A percentile compares a stretch with the other conserved stretches of the same genome.
These are phyloP conservation scores for Potorous gilbertii DNA, from an alignment of 2,797 vertebrate species.

Conservation along the genomic window DNA sequence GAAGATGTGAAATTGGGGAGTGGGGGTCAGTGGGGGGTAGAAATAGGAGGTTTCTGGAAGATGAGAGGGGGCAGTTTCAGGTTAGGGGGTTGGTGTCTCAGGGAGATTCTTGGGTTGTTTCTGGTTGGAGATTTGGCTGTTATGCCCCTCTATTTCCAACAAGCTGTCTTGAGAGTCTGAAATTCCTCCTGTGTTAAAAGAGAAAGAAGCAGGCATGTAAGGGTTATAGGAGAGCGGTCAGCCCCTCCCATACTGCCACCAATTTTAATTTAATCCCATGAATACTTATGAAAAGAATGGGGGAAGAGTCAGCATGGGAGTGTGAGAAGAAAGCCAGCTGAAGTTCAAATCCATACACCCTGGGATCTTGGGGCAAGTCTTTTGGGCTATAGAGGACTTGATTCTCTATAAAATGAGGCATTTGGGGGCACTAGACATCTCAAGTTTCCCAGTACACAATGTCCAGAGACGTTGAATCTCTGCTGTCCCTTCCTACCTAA, in stretches of 20 bases:
- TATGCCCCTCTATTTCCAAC: not conserved
- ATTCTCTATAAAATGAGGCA: not conserved
- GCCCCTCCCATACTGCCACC: not conserved
- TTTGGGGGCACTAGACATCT: not conserved
- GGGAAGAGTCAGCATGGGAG: not conserved
- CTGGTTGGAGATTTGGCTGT: not conserved
- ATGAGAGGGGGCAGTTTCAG: not conserved
- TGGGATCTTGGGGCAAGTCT: not conserved
- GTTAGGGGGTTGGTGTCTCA: not conserved
- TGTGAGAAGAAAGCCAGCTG: not conserved
- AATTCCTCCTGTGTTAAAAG: conserved; percentile 58
- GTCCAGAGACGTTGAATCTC: not conserved
- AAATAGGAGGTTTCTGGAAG: not conserved
- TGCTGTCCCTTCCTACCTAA: not conserved
- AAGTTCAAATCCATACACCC: not conserved
- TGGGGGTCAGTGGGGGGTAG: conserved; percentile 33
- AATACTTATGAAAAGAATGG: not conserved
- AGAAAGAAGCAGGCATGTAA: not conserved
- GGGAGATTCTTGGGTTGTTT: not conserved
- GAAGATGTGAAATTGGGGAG: conserved; percentile 14
- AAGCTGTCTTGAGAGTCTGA: not conserved
- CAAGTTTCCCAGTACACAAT: not conserved
- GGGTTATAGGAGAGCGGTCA: not conserved
- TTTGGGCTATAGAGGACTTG: not conserved
- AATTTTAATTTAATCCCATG: not conserved